Evolutionary conservation across 2,797 vertebrate genomes (phyloP).

Genomic region (Muraenolepis orangiensis): DNA sequence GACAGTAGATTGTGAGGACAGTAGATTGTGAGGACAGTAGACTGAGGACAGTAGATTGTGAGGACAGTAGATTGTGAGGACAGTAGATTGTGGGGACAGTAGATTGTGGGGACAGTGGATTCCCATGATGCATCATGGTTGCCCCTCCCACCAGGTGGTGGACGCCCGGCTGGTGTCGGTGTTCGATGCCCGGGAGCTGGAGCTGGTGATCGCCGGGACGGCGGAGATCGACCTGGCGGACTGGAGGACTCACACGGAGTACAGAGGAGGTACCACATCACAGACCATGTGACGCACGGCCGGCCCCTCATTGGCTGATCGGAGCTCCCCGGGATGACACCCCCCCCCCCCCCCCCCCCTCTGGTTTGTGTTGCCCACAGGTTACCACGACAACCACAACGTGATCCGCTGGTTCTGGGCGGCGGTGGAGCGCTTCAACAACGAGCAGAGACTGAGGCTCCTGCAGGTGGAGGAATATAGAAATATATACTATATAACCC

Average conservation of each 20-base stretch:
- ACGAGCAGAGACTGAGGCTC: conserved; percentile 92
- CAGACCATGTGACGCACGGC: too few species aligned
- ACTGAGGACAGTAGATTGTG: too few species aligned
- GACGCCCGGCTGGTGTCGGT: conserved; percentile 92
- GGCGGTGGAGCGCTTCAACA: conserved; percentile 97
- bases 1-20: too few species aligned
- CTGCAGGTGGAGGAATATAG: conserved; percentile 91
- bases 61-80: too few species aligned
- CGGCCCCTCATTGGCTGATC: too few species aligned
- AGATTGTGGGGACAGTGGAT: too few species aligned
- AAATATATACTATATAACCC: too few species aligned
- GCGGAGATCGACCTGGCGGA: conserved; percentile 93
- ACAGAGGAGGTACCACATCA: conserved; percentile 65
- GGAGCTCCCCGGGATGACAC: too few species aligned
- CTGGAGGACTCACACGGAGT: conserved; percentile 89
- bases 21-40: too few species aligned
- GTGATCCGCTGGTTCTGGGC: conserved; percentile 99
- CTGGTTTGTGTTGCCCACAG: conserved; percentile 58
- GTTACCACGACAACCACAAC: conserved; percentile 98
- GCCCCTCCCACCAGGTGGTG: conserved; percentile 82
- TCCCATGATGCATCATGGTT: too few species aligned
- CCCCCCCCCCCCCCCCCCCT: background rate
- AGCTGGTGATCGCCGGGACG: too few species aligned
- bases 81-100: too few species aligned
- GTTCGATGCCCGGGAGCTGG: conserved; percentile 92